phyloP scores from a whole-genome alignment of 2,797 vertebrate species.

The Hipposideros larvatus region DNA sequence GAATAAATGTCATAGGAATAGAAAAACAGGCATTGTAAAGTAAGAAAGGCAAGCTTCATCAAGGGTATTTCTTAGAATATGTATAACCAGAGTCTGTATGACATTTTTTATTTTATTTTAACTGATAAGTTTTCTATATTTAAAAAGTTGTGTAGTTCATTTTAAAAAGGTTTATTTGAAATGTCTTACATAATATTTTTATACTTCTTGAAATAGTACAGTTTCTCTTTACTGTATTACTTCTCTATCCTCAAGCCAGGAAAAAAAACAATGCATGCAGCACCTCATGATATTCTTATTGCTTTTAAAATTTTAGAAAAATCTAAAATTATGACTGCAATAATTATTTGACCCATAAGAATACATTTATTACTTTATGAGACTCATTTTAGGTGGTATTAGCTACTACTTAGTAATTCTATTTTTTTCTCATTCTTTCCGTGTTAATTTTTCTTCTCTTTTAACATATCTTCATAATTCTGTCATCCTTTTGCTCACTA shows the following conservation, averaged over 20 bases:
- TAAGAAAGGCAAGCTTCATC: not conserved
- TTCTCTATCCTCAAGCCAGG: not conserved
- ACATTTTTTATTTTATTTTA: not conserved
- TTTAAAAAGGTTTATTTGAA: not conserved
- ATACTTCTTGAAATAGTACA: not conserved
- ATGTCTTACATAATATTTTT: not conserved
- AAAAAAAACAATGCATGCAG: not conserved
- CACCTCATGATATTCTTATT: not conserved
- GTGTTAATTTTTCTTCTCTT: not conserved
- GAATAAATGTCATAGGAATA: not conserved
- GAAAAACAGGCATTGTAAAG: not conserved
- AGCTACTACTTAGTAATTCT: not conserved
- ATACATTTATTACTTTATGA: not conserved
- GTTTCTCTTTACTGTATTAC: not conserved
- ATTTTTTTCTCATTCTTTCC: not conserved
- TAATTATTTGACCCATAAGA: not conserved
- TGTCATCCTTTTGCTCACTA: conserved; percentile 1
- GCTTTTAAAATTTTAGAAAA: not conserved
- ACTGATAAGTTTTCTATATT: not conserved
- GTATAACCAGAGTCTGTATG: rapidly evolving
- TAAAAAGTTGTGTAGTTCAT: not conserved
- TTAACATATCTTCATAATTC: not conserved
- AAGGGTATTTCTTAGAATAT: not conserved
- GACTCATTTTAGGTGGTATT: not conserved
- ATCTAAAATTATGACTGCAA: not conserved